Percentiles rank a stretch among this genome's conserved stretches.
Conservation (phyloP, 2,888 invertebrate species). For the Pedicia rivosa region DNA sequence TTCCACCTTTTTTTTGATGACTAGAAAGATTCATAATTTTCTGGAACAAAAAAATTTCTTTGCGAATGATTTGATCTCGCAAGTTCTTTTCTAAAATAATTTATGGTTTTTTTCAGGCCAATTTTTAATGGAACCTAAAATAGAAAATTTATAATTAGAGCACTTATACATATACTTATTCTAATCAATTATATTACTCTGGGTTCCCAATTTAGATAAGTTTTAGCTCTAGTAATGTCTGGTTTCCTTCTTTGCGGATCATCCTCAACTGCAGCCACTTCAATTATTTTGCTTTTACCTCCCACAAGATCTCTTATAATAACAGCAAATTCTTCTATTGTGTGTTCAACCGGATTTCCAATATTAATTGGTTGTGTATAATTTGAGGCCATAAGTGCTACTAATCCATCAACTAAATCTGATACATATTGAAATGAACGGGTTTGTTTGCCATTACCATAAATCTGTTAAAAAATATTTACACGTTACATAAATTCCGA, state of each 20-base stretch:
- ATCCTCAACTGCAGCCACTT: constrained; percentile 79
- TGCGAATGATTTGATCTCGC: constrained; percentile 41
- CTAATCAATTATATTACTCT: constrained; percentile 37
- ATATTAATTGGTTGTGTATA: constrained; percentile 87
- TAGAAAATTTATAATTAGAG: constrained; percentile 32
- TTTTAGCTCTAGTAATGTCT: constrained; percentile 79
- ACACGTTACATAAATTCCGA: background rate
- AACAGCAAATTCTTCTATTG: constrained; percentile 80
- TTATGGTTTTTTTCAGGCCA: constrained; percentile 82
- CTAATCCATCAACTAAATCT: constrained; percentile 89
- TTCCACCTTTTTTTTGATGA: no score
- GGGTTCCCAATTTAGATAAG: constrained; percentile 80
- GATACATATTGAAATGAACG: constrained; percentile 97
- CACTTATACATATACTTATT: background rate
- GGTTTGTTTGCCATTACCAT: constrained; percentile 79
- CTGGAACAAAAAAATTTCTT: constrained; percentile 29
- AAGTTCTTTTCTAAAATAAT: constrained; percentile 86
- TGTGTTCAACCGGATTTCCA: constrained; percentile 96
- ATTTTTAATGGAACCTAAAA: constrained; percentile 63
- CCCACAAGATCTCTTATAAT: constrained; percentile 76
- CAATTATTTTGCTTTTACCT: constrained; percentile 67
- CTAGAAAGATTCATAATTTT: constrained; percentile 1
- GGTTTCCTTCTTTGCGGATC: constrained; percentile 92
- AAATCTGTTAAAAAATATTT: constrained; percentile 37
- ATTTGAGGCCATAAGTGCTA: constrained; percentile 85